phyloP scores from a whole-genome alignment of 2,113 vertebrate genomes.

The Macroglossus sobrinus region DNA sequence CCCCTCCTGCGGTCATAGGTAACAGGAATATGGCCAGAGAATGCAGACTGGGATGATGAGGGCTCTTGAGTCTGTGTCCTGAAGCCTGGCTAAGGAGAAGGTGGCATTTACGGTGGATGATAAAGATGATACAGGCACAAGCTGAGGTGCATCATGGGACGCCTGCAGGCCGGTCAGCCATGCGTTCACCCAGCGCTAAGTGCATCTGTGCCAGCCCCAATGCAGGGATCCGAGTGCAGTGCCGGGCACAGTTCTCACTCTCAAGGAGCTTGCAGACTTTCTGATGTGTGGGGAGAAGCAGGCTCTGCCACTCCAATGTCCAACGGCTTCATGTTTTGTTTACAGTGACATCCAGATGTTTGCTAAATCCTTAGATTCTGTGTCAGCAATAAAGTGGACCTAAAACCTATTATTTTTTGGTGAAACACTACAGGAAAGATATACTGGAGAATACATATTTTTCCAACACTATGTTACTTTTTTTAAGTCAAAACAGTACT shows the following conservation, averaged over 20 bases:
- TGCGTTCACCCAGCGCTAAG: background rate
- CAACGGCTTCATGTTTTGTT: background rate
- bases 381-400: no score
- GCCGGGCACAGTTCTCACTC: background rate
- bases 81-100: background rate
- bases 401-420: background rate
- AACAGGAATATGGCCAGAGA: background rate
- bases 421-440: background rate
- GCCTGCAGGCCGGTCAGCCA: background rate
- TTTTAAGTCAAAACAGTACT: slow-evolving; percentile 25
- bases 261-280: background rate
- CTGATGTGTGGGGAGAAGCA: background rate
- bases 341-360: background rate
- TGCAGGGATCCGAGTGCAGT: background rate
- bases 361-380: background rate
- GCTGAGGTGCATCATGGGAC: fast-evolving
- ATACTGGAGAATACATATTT: background rate
- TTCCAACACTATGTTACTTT: background rate
- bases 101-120: background rate
- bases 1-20: background rate
- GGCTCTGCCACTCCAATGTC: background rate
- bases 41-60: background rate
- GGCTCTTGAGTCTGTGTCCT: background rate
- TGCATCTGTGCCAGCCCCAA: background rate
- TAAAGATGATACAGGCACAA: background rate